phyloP scores from a whole-genome alignment of 2,888 invertebrate species.

The Drosophila pseudotalamancana region DNA sequence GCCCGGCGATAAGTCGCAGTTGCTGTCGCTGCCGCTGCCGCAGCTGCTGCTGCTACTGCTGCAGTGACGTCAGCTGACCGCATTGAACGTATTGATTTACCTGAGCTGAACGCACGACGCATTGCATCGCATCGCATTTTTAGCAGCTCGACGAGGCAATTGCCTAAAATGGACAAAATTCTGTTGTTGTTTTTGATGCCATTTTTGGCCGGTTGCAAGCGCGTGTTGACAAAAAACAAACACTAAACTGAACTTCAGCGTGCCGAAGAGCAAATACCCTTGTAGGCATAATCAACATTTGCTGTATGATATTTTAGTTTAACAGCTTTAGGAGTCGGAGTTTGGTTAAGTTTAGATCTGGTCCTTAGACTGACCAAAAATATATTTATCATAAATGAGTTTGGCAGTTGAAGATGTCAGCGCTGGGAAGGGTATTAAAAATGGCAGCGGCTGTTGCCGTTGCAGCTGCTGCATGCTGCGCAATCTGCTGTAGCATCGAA shows the following conservation, averaged over 20 bases:
- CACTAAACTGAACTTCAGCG: not conserved
- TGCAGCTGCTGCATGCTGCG: constrained; percentile 16
- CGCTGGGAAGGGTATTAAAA: constrained; percentile 2
- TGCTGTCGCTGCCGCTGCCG: not conserved
- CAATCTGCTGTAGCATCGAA: constrained; percentile 11
- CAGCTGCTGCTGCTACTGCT: constrained; percentile 2
- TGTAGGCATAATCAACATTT: not conserved
- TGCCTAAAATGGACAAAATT: constrained; percentile 72
- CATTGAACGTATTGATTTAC: constrained; percentile 50
- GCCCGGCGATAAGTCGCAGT: constrained; percentile 35
- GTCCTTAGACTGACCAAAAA: too few relatives aligned
- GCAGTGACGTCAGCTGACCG: constrained; percentile 57
- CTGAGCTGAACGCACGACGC: constrained; percentile 17
- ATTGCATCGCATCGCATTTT: not conserved
- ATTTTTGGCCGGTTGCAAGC: constrained; percentile 44
- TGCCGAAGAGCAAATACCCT: constrained; percentile 16
- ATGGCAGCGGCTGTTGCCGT: not conserved
- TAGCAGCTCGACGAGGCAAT: constrained; percentile 42
- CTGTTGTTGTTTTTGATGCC: constrained; percentile 51
- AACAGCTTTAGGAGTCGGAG: too few relatives aligned
- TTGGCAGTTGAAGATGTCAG: too few relatives aligned
- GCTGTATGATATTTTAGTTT: too few relatives aligned
- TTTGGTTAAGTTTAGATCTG: too few relatives aligned
- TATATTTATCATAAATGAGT: not conserved
- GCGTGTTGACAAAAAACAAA: constrained; percentile 28